Percentiles rank a stretch among this genome's conserved stretches.
Evolutionary conservation across 2,113 vertebrate species (phyloP).

Genomic region (Psophia crepitans): DNA sequence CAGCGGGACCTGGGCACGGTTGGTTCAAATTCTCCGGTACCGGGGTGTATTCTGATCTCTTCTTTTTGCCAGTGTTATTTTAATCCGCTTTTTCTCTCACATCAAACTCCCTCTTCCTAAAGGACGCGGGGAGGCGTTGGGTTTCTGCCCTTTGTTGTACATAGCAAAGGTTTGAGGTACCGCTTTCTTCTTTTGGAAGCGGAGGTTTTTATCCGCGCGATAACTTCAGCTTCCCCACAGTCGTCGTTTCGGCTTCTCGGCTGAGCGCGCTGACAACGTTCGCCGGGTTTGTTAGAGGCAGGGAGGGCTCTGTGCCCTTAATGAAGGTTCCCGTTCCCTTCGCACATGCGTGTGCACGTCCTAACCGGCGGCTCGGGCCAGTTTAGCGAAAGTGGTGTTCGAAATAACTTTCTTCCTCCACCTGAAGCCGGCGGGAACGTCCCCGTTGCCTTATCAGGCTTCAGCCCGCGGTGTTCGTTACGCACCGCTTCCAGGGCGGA

Average conservation of each 20-base stretch:
- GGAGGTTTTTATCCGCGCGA: not conserved
- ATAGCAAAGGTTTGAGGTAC: not conserved
- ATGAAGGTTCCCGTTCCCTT: not conserved
- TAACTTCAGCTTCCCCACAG: not conserved
- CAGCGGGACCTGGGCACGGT: not conserved
- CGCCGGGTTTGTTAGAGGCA: not conserved
- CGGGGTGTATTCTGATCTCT: not conserved
- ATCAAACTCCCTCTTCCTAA: not conserved
- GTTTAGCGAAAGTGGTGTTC: not conserved
- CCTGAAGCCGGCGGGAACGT: not conserved
- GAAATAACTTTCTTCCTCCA: not conserved
- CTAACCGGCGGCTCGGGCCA: not conserved
- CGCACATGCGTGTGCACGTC: rapidly evolving
- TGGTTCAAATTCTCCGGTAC: not conserved
- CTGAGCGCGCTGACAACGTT: not conserved
- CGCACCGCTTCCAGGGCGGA: not conserved
- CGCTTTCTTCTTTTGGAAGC: not conserved
- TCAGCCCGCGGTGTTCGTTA: not conserved
- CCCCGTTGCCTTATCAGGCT: rapidly evolving
- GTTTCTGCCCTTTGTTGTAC: not conserved
- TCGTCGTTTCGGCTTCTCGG: not conserved
- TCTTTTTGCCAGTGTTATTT: not conserved
- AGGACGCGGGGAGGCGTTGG: not conserved
- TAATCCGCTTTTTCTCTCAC: constrained; percentile 25
- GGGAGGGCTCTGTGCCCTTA: not conserved